Evolutionary conservation across 2,888 invertebrate genomes (phyloP).

Genomic region (Scotopteryx bipunctaria): DNA sequence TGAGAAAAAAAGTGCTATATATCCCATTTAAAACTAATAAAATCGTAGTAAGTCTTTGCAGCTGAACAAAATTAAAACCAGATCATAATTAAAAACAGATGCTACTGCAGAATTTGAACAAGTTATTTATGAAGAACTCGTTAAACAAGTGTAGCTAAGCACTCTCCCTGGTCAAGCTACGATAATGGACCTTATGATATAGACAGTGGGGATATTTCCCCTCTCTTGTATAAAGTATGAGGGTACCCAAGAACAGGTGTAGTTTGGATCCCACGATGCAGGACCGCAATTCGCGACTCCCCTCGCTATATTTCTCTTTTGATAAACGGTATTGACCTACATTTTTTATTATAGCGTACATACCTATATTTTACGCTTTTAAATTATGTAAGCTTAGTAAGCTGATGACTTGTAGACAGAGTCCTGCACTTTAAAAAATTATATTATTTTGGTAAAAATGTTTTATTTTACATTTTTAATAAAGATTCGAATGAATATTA

Average conservation of each 20-base stretch:
- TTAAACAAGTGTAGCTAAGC: constrained; percentile 36
- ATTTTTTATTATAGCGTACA: constrained; percentile 37
- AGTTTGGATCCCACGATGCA: constrained; percentile 47
- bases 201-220: constrained; percentile 32
- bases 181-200: constrained; percentile 19
- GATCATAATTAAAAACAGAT: constrained; percentile 32
- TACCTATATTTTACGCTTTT: constrained; percentile 38
- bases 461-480: neutral
- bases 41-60: neutral
- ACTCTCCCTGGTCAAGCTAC: constrained; percentile 24
- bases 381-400: constrained; percentile 38
- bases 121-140: constrained; percentile 27
- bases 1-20: neutral
- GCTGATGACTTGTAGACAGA: constrained; percentile 24
- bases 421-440: constrained; percentile 3
- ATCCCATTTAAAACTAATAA: no score
- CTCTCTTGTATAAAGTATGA: constrained; percentile 34
- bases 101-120: constrained; percentile 26
- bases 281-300: constrained; percentile 51
- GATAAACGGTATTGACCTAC: constrained; percentile 42
- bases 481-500: no score
- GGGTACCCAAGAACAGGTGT: constrained; percentile 55
- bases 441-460: neutral
- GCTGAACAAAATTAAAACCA: constrained; percentile 1
- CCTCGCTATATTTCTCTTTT: constrained; percentile 38